Evolutionary conservation across 2,888 invertebrate species (phyloP), one percentile per base, ranked within the genome.

Genomic region (Luperina nickerlii): DNA sequence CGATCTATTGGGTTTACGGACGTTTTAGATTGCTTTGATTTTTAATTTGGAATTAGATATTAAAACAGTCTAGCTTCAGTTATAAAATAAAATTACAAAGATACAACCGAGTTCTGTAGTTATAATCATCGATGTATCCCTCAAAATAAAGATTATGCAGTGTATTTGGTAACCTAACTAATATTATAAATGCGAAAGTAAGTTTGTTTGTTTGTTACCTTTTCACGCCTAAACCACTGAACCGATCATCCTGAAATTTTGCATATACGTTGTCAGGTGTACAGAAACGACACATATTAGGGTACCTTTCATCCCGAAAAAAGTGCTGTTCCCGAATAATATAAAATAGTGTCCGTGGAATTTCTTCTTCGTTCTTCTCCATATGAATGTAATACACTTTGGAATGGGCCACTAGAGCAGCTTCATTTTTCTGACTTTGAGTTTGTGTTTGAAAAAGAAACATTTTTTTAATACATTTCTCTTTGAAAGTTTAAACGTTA

Each of bases 1-100:
- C 51, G 42, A 84, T 78, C 87, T 74, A 84, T 57, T 69, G 76
- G 8, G 62, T 32, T 66, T 32, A 32, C 32, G 32, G 74, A 57
- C 38, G 54, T 54, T 54, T 48, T 13, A n/a, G n/a, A 38, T 60
- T n/a, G 27, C 45, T 79, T 42, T 63, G 60, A 57, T 51, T 82
- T 83, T 79, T 84, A 45, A 69, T 66, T 66, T 70, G 65, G 42
- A 78, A 62, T 32, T 27, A 48, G 18, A 65, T 82, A 38, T 77
- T 42, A 38, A 45, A 60, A 13, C 13, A 32, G 48, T 60, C 13
- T 8, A 20, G 7, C 11, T 32, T 4, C 1, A 51, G 24, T 62
- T 32, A 45, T 9, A 6, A 38, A 38, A 51, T 60, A 20, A 20
- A 38, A 32, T 51, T 2, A 9, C 3, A n/a, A 38, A 38, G 13